Evolutionary conservation across 2,888 invertebrate genomes (phyloP).

Genomic region (Machimus atricapillus): DNA sequence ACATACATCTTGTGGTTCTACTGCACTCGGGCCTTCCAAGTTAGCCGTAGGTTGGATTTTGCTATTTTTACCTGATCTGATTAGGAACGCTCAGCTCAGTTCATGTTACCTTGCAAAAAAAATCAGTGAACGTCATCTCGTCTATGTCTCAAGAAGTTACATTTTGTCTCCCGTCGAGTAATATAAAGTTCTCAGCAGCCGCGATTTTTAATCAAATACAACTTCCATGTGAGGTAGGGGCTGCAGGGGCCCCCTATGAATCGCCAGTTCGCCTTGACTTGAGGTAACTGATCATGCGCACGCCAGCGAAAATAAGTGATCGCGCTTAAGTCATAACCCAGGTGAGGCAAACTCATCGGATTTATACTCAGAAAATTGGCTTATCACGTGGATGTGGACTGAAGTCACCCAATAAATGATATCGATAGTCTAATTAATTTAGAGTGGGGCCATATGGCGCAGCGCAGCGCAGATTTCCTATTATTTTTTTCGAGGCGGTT

Average conservation of each 20-base stretch:
- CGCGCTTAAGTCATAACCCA: not conserved
- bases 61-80: conserved; percentile 14
- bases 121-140: conserved; percentile 7
- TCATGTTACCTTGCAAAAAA: conserved; percentile 12
- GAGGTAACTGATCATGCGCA: not conserved
- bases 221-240: not conserved
- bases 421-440: not conserved
- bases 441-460: not conserved
- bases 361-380: not conserved
- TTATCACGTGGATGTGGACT: not conserved
- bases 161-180: not conserved
- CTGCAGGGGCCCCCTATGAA: not conserved
- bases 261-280: not conserved
- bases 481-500: not conserved
- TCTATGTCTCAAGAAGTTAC: conserved; percentile 19
- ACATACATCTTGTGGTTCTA: not conserved
- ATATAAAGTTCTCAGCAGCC: not conserved
- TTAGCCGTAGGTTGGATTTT: not conserved
- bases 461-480: not conserved
- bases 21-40: not conserved
- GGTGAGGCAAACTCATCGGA: not conserved
- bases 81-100: conserved; percentile 1
- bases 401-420: not conserved
- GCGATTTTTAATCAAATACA: not conserved
- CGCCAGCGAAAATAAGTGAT: not conserved